These are phyloP conservation scores for Lasioglossum zephyrum DNA, from an alignment of 2,888 invertebrate genomes.

Conservation along the genomic window DNA sequence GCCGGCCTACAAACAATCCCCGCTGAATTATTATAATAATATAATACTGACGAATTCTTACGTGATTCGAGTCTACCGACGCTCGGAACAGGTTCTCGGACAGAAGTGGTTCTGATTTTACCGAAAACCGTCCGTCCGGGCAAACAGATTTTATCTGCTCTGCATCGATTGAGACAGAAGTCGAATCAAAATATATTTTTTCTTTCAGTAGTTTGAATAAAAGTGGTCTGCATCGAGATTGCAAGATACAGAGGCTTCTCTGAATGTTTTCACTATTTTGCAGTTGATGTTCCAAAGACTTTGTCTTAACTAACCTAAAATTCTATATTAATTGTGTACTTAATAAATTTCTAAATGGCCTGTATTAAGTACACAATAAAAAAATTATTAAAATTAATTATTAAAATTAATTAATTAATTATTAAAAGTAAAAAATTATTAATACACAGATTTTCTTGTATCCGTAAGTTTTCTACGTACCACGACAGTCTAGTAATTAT, in stretches of 20 bases:
- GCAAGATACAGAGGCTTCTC: neutral
- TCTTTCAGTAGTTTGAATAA: neutral
- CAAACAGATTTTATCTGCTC: conserved; percentile 28
- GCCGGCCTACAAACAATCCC: conserved; percentile 18
- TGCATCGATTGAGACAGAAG: neutral
- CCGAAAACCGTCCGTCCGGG: conserved; percentile 42
- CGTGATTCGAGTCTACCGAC: neutral
- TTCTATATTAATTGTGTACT: no score
- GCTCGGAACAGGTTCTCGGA: conserved; percentile 19
- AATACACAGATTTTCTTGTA: neutral
- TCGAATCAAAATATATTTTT: neutral
- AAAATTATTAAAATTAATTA: no score
- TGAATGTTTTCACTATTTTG: no score
- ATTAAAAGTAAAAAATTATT: no score
- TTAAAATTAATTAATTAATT: no score
- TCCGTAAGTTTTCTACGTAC: neutral
- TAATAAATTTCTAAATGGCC: no score
- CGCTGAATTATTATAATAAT: conserved; percentile 27
- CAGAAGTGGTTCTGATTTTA: conserved; percentile 30
- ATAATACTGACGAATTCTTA: neutral
- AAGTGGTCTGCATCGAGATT: neutral
- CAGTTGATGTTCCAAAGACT: neutral
- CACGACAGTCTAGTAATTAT: neutral
- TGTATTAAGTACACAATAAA: no score
- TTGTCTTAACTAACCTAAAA: neutral